phyloP scores from a whole-genome alignment of 2,888 invertebrate genomes.

The Antitype chi region DNA sequence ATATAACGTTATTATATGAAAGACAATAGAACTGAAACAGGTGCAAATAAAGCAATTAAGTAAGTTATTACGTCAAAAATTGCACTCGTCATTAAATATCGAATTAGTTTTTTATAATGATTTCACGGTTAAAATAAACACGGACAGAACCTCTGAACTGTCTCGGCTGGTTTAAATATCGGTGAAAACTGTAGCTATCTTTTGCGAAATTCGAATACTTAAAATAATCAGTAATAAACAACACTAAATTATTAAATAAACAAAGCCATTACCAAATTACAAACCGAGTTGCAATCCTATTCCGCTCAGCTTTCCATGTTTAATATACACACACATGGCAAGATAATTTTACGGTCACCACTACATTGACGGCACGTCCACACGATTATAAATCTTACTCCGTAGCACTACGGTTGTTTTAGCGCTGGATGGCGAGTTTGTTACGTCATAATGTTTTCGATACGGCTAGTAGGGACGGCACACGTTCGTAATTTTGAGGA shows the following conservation, averaged over 20 bases:
- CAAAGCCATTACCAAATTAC: slow-evolving; percentile 12
- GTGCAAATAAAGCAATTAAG: not conserved
- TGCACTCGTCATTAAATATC: too few species aligned
- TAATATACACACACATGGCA: slow-evolving; percentile 83
- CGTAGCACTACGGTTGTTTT: fast-evolving
- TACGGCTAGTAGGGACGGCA: slow-evolving; percentile 60
- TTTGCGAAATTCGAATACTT: not conserved
- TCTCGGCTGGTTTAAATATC: too few species aligned
- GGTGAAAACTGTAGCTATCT: too few species aligned
- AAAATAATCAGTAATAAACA: not conserved
- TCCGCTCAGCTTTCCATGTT: slow-evolving; percentile 74
- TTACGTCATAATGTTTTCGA: slow-evolving; percentile 63
- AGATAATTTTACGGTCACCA: slow-evolving; percentile 81
- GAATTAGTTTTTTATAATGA: not conserved
- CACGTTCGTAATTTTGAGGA: slow-evolving; percentile 16
- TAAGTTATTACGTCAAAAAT: not conserved
- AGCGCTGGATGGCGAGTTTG: not conserved
- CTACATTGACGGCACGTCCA: slow-evolving; percentile 49
- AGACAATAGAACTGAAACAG: not conserved
- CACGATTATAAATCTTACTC: slow-evolving; percentile 32
- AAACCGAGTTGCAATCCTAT: slow-evolving; percentile 77
- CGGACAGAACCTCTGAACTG: not conserved
- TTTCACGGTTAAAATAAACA: not conserved
- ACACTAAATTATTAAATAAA: not conserved
- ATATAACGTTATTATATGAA: not conserved